Evolutionary conservation across 2,113 vertebrate genomes (phyloP), one percentile per base, ranked within the genome.

Genomic region (Cyprinus carpio): DNA sequence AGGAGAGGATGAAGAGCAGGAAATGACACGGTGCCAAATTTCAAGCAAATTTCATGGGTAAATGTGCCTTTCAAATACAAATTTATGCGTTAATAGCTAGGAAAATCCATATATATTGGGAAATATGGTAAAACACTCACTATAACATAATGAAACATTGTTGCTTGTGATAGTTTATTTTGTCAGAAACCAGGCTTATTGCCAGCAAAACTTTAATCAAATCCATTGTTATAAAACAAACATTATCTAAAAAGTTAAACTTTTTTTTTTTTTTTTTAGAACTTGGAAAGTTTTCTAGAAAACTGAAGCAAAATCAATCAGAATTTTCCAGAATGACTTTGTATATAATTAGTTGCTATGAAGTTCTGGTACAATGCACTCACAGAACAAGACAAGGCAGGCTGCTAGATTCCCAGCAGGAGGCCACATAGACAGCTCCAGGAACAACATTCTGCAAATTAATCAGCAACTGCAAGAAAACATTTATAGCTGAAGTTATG

Each of bases 341-440:
- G 3, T 7, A 25, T 74, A 46, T 72, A 72, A 43, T 75, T 27
- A 27, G 72, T 16, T 25, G 40, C 40, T 46, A 34, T 69, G 27
- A 34, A 67, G 27, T 79, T 49, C 34, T 34, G 37, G 16, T 40
- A 23, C 29, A 79, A 18, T 85, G 60, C 64, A 67, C n/a, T 13
- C 8, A 78, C 43, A 77, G 25, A 51, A 51, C 8, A 29, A 76
- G 46, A 78, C 27, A 65, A 43, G 40, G 12, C 27, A 46, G 75
- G 5, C 18, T 77, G 74, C 40, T 18, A 20, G 46, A 58, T 40
- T 76, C 62, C 64, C 43, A 78, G 83, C 60, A 79, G 83, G 75
- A 54, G 74, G 75, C 83, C 31, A 64, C 25, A 31, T 23, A 40
- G 56, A 84, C 49, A 40, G 29, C 60, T 76, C 34, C 29, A 60